Percentiles rank a stretch among this genome's conserved stretches.
phyloP scores from a whole-genome alignment of 2,113 vertebrate genomes.

The Conger conger region DNA sequence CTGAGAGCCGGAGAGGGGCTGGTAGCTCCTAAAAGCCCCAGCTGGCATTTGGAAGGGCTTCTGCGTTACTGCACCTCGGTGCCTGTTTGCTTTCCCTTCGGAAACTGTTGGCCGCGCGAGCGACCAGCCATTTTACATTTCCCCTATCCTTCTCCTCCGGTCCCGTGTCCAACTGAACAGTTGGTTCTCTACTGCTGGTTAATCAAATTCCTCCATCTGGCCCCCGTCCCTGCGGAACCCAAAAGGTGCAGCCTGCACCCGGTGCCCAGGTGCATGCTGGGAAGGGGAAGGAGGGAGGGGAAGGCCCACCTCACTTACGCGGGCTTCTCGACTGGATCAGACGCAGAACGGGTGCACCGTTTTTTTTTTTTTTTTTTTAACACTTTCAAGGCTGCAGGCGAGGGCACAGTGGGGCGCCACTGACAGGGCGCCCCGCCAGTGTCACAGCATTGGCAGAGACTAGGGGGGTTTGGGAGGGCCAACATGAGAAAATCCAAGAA shows the following conservation, averaged over 20 bases:
- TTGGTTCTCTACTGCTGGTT: slow-evolving; percentile 99
- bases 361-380: slow-evolving; percentile 9
- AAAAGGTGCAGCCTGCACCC: slow-evolving; percentile 95
- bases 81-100: slow-evolving; percentile 95
- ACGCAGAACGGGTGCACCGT: slow-evolving; percentile 48
- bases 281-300: slow-evolving; percentile 77
- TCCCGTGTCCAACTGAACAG: slow-evolving; percentile 99
- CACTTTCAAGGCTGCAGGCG: not conserved
- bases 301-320: slow-evolving; percentile 91
- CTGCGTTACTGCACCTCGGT: slow-evolving; percentile 99
- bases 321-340: slow-evolving; percentile 77
- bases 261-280: slow-evolving; percentile 93
- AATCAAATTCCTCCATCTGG: slow-evolving; percentile 99
- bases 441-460: no score
- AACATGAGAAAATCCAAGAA: no score
- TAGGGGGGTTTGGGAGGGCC: no score
- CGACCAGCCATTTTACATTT: slow-evolving; percentile 99
- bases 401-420: not conserved
- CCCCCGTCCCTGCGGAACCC: slow-evolving; percentile 91
- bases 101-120: slow-evolving; percentile 96
- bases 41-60: slow-evolving; percentile 99
- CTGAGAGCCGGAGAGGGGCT: slow-evolving; percentile 98
- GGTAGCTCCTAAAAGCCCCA: slow-evolving; percentile 98
- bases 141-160: slow-evolving; percentile 93
- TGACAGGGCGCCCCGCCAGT: not conserved